phyloP scores from a whole-genome alignment of 2,888 invertebrate genomes.

The Noctua janthe region DNA sequence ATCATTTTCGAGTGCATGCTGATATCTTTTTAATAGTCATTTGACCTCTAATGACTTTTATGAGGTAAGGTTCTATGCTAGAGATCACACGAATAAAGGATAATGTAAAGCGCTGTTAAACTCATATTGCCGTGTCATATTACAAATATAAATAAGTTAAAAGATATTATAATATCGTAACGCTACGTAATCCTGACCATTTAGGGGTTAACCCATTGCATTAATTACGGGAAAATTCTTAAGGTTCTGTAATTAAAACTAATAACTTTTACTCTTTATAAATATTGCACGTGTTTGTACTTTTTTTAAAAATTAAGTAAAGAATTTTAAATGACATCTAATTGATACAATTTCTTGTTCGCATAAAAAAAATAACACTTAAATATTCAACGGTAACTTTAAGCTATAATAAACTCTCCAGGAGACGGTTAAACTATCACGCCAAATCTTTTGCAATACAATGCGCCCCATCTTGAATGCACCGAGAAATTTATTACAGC shows the following conservation, averaged over 20 bases:
- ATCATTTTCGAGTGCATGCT: conserved; percentile 45
- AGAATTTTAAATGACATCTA: conserved; percentile 23
- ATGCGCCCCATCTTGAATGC: conserved; percentile 75
- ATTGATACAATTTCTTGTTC: conserved; percentile 27
- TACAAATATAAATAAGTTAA: conserved; percentile 36
- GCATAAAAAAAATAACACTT: conserved; percentile 34
- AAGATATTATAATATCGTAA: conserved; percentile 41
- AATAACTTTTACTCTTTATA: conserved; percentile 32
- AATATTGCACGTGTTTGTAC: conserved; percentile 23
- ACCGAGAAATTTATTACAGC: conserved; percentile 75
- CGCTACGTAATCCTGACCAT: conserved; percentile 38
- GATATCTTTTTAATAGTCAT: conserved; percentile 60
- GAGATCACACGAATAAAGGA: conserved; percentile 55
- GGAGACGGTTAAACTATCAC: conserved; percentile 70
- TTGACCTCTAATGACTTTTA: conserved; percentile 53
- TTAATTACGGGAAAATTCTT: conserved; percentile 21
- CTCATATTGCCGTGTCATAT: conserved; percentile 43
- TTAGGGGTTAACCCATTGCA: conserved; percentile 22
- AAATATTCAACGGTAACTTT: conserved; percentile 68
- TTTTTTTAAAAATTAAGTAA: conserved; percentile 7
- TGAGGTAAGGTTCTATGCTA: conserved; percentile 54
- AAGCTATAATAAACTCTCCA: conserved; percentile 66
- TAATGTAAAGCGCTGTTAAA: conserved; percentile 42
- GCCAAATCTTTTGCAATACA: conserved; percentile 72
- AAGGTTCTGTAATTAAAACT: conserved; percentile 34